Base-by-base conservation (phyloP, 2,888 invertebrate genomes). In the Scaptomyza flava region DNA sequence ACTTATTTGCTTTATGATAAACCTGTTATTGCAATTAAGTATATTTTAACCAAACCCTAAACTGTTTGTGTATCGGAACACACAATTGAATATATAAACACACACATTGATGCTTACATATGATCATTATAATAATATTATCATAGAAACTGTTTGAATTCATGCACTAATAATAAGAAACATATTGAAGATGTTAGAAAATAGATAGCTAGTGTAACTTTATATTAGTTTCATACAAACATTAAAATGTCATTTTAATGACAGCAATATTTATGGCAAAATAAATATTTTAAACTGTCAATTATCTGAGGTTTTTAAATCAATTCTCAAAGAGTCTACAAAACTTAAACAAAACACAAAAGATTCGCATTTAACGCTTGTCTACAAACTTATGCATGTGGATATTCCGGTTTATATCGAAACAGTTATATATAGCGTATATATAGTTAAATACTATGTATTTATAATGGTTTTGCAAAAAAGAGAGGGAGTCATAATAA, bases 291-390 rank as follows among this genome's bases (percentile, higher is more conserved):
- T 5, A 27, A 4, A 6, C 27, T 6, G 6, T 27, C 27, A 27
- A 27, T 27, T 27, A 27, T 4, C 27, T 27, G 27, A 6, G 27
- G 6, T 27, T 27, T 4, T 23, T 23, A 23, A 4, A 23, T 23
- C 2, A 23, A n/a, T n/a, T 56, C 48, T 7, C 46, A 17, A 23
- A 56, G 53, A 57, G 20, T 2, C 4, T 14, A 9, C 27, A 17
- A 14, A 43, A 5, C 20, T 27, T 12, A 2, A 38, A n/a, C 1
- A 20, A 7, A 33, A 41, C 27, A 48, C 12, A n/a, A 43, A 43
- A 45, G 1, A 11, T 8, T 7, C 41, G 48, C 34, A 20, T 56
- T 51, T 27, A 72, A 45, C 30, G n/a, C 23, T 0, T 7, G 14
- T 7, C 38, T 20, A 4, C 5, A 20, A 6, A 42, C 20, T 20